phyloP scores from a whole-genome alignment of 1,140 invertebrate genomes.

The Ceratina japonica region DNA sequence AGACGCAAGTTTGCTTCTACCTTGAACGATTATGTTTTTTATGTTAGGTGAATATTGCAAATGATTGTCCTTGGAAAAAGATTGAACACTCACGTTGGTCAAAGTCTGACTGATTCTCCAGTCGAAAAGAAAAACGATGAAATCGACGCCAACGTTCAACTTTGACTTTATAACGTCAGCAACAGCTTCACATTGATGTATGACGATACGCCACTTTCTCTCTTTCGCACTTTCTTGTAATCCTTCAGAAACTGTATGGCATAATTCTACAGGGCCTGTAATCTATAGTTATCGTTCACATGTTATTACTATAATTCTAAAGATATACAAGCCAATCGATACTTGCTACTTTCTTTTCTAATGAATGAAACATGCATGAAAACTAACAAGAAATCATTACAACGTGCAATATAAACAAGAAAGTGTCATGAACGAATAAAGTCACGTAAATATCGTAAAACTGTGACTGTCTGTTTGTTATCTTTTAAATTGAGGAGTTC shows the following conservation, averaged over 20 bases:
- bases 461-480: not conserved
- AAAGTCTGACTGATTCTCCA: conserved; percentile 60
- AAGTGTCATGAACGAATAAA: not conserved
- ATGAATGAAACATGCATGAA: not conserved
- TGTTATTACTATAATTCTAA: not conserved
- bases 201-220: conserved; percentile 58
- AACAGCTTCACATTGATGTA: conserved; percentile 73
- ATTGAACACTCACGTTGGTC: conserved; percentile 63
- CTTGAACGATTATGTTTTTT: conserved; percentile 58
- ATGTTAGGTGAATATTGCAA: not conserved
- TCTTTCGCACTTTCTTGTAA: conserved; percentile 60
- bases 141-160: conserved; percentile 69
- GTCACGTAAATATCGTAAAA: not conserved
- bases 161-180: conserved; percentile 55
- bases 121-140: conserved; percentile 74
- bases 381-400: not conserved
- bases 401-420: not conserved
- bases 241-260: conserved; percentile 65
- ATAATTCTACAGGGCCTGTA: conserved; percentile 67
- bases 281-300: conserved; percentile 60
- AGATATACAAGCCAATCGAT: not conserved
- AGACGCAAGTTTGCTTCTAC: conserved; percentile 67
- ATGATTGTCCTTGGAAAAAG: not conserved
- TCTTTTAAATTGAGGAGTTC: not conserved
- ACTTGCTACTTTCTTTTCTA: not conserved